Evolutionary conservation across 2,888 invertebrate species (phyloP).

Genomic region (Drosophila percnosoma): DNA sequence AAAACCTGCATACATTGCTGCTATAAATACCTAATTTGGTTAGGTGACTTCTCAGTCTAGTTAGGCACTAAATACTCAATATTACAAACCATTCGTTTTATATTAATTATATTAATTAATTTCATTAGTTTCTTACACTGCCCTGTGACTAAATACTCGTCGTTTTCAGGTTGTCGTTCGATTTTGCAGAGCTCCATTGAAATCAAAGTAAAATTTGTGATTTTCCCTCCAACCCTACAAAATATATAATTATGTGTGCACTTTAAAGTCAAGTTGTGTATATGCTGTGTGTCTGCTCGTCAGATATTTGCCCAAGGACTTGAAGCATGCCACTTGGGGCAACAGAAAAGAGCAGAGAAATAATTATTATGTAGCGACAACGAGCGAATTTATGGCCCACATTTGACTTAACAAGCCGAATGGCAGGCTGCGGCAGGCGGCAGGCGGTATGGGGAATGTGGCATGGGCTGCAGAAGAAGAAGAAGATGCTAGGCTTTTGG

Average conservation of each 20-base stretch:
- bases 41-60: too few relatives aligned
- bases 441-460: neutral
- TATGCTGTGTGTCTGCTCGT: neutral
- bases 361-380: slow-evolving; percentile 69
- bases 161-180: neutral
- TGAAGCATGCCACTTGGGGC: slow-evolving; percentile 30
- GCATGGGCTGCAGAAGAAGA: neutral
- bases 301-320: slow-evolving; percentile 28
- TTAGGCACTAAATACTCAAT: neutral
- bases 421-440: neutral
- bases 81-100: neutral
- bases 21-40: too few relatives aligned
- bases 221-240: neutral
- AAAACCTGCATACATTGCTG: too few relatives aligned
- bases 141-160: neutral
- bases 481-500: slow-evolving; percentile 39
- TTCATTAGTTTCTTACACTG: neutral
- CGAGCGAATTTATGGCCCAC: slow-evolving; percentile 57
- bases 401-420: slow-evolving; percentile 65
- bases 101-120: neutral
- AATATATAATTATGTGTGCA: neutral
- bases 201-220: neutral
- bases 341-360: slow-evolving; percentile 57
- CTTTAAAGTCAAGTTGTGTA: slow-evolving; percentile 5
- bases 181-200: neutral